Evolutionary conservation across 2,888 invertebrate species (phyloP), one percentile per base, ranked within the genome.

Genomic region (Acleris emargana): DNA sequence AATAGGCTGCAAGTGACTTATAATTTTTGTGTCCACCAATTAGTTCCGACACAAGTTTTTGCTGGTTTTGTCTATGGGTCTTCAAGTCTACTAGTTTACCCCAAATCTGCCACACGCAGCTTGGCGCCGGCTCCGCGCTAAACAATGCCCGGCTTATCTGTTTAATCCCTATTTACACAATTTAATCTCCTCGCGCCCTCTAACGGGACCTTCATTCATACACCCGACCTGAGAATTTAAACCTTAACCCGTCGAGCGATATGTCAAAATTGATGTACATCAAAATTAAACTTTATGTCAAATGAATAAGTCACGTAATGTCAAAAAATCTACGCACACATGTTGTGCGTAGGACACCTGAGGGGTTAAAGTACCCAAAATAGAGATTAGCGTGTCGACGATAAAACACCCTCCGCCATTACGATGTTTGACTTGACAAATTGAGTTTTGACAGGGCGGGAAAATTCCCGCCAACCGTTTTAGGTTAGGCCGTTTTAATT

Each of bases 151-250:
- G 66, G 87, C 87, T 91, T 90, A 91, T 88, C 91, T 89, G 75
- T 81, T 82, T 91, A 92, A 92, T 91, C 91, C 90, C 81, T 91
- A 86, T 91, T 92, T 91, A 91, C 89, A 90, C 91, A 91, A 88
- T 87, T 90, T 91, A 91, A 91, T 91, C 91, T 83, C 73, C 79
- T 70, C 72, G 74, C 74, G 73, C 77, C 79, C 76, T 76, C 72
- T 64, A 74, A 72, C 72, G 68, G 75, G 72, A 61, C 66, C 57
- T 55, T 57, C 61, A 66, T 66, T 66, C 66, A 57, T 52, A 57
- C 64, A 42, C 20, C 45, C 64, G 59, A 64, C 49, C 59, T 60
- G 64, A 59, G 72, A 89, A 77, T 84, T 77, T 79, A 77, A 82
- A 77, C 86, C 83, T 80, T 89, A n/a, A n/a, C n/a, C n/a, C n/a